These are phyloP conservation scores for Salminus brasiliensis DNA, from an alignment of 2,113 vertebrate genomes.

Conservation along the genomic window DNA sequence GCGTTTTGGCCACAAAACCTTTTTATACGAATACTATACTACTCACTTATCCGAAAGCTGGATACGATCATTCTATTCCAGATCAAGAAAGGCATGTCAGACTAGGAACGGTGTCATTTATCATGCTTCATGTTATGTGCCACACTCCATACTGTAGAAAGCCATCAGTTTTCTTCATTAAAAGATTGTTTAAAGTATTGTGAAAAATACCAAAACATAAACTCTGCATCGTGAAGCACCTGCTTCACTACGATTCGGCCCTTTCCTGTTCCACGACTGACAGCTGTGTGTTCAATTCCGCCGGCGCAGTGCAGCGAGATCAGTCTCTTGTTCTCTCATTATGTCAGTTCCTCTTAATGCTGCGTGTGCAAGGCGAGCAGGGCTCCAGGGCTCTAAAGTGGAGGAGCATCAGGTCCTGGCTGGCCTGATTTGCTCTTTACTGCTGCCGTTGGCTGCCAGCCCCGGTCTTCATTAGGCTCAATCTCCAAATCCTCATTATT, in stretches of 20 bases:
- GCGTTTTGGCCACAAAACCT: no score
- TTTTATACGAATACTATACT: no score
- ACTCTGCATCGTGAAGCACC: no score
- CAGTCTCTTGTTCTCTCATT: conserved; percentile 25
- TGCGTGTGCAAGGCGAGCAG: conserved; percentile 62
- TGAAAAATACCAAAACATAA: no score
- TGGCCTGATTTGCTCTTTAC: conserved; percentile 76
- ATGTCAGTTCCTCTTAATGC: conserved; percentile 60
- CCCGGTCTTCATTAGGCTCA: conserved; percentile 75
- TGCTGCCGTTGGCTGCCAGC: conserved; percentile 71
- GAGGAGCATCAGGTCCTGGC: conserved; percentile 66
- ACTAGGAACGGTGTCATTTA: no score
- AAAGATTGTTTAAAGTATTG: no score
- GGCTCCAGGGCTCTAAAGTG: conserved; percentile 53
- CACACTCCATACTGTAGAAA: no score
- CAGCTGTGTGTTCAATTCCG: background rate
- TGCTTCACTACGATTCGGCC: background rate
- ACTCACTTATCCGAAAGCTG: no score
- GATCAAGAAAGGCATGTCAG: no score
- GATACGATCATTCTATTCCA: no score
- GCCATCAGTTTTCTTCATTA: no score
- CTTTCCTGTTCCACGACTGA: background rate
- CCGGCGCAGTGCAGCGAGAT: conserved; percentile 28
- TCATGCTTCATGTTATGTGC: no score
- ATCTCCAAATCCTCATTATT: conserved; percentile 75